A percentile compares a stretch with the other conserved stretches of the same genome.
Conservation (phyloP, 2,797 vertebrate species). For the Onychomys torridus region DNA sequence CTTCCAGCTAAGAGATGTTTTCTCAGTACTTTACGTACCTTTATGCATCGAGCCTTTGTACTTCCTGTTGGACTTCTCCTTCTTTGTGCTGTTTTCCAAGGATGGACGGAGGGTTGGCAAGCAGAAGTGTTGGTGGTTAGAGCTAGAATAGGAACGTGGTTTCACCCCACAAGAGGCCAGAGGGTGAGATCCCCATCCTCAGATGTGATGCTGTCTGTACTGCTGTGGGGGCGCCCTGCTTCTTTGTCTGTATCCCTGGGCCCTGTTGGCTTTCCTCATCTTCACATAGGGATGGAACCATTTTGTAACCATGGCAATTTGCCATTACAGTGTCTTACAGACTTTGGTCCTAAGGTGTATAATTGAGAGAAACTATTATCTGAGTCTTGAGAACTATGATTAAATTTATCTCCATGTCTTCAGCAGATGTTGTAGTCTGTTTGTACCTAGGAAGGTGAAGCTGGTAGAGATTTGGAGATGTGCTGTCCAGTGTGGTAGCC, state of each 20-base stretch:
- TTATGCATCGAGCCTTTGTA: neutral
- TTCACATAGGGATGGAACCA: neutral
- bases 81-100: neutral
- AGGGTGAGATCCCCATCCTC: neutral
- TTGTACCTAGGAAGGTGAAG: neutral
- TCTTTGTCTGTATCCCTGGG: neutral
- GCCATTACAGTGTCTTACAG: neutral
- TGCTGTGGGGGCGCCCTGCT: neutral
- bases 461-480: neutral
- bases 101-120: neutral
- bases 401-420: neutral
- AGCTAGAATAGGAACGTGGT: neutral
- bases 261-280: neutral
- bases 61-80: neutral
- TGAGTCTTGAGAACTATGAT: neutral
- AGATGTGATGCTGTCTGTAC: neutral
- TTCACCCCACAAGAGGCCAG: neutral
- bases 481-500: neutral
- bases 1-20: neutral
- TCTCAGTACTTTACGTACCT: neutral
- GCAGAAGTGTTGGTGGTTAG: neutral
- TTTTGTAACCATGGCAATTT: slow-evolving; percentile 7
- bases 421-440: neutral
- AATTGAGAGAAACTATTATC: neutral
- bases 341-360: neutral